These are phyloP conservation scores for Exocentrus adspersus DNA, from an alignment of 2,888 invertebrate genomes.

Conservation along the genomic window DNA sequence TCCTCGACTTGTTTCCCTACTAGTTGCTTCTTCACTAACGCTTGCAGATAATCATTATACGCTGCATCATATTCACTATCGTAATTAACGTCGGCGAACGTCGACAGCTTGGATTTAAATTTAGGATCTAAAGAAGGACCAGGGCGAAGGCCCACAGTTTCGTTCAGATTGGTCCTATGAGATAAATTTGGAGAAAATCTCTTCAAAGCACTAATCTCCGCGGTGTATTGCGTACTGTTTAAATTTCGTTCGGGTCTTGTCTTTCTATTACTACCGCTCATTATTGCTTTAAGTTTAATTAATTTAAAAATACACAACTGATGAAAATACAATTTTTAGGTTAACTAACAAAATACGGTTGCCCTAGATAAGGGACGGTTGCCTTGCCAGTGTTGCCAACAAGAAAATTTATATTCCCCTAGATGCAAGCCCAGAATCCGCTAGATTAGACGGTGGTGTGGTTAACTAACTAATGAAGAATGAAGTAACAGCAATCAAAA, in stretches of 20 bases:
- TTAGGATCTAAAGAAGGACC: not conserved
- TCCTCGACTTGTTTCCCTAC: constrained; percentile 18
- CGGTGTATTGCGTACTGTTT: constrained; percentile 20
- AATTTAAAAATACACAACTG: not conserved
- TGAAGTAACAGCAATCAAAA: no score
- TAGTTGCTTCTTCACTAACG: constrained; percentile 20
- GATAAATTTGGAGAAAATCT: constrained; percentile 17
- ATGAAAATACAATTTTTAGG: not conserved
- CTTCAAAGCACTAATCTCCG: constrained; percentile 22
- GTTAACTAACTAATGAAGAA: no score
- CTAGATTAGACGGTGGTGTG: no score
- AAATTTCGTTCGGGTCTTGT: constrained; percentile 6
- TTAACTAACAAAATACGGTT: no score
- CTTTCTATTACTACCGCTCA: constrained; percentile 22
- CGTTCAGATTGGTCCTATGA: constrained; percentile 18
- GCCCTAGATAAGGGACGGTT: no score
- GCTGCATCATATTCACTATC: constrained; percentile 30
- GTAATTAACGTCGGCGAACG: constrained; percentile 4
- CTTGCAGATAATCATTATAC: constrained; percentile 30
- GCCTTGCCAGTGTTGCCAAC: no score
- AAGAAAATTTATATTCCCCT: no score
- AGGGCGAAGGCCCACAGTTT: constrained; percentile 8
- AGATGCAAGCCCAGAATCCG: no score
- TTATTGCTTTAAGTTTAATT: not conserved
- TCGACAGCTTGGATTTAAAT: constrained; percentile 21